Percentiles rank a stretch among this genome's conserved stretches.
Conservation (phyloP, 1,140 invertebrate species). For the Globodera rostochiensis region DNA sequence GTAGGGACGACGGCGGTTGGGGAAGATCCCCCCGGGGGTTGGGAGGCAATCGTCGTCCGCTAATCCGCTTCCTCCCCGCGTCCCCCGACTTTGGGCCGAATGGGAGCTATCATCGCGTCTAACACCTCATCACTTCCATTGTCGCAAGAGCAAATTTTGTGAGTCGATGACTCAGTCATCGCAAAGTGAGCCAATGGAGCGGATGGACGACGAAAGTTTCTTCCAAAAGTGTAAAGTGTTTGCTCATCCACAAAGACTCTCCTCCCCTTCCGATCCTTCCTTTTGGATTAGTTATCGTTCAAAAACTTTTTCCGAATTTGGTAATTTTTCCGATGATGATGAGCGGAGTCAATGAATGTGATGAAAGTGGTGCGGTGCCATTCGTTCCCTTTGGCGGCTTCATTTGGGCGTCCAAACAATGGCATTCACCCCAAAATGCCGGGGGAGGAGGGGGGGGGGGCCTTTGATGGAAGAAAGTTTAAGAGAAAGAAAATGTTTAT, state of each 20-base stretch:
- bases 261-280: background rate
- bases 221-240: constrained; percentile 1
- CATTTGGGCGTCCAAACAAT: background rate
- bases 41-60: background rate
- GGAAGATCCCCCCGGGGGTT: background rate
- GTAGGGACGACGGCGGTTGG: too few relatives aligned
- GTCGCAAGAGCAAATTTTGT: background rate
- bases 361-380: background rate
- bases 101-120: background rate
- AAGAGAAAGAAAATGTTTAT: background rate
- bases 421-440: background rate
- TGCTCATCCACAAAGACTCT: background rate
- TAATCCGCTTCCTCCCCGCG: background rate
- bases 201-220: background rate
- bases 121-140: background rate
- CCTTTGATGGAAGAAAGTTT: too few relatives aligned
- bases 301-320: background rate
- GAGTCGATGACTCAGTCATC: background rate
- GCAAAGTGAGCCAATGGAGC: background rate
- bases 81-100: background rate
- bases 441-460: too few relatives aligned
- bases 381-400: background rate
- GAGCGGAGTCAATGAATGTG: background rate
- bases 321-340: background rate
- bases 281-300: background rate